A percentile compares a stretch with the other conserved stretches of the same genome.
phyloP scores from a whole-genome alignment of 2,888 invertebrate genomes.

The Pimpla rufipes region DNA sequence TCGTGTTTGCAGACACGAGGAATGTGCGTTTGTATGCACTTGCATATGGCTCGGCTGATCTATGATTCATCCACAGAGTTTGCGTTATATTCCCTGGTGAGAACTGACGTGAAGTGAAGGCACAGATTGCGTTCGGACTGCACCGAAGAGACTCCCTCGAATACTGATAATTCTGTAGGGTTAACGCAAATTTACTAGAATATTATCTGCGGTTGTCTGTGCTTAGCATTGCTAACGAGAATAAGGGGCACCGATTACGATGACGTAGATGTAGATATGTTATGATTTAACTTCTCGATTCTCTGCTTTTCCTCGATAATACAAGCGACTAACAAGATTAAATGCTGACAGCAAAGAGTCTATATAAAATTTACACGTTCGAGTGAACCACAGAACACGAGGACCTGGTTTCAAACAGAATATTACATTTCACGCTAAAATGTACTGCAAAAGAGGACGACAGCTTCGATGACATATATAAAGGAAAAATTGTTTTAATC shows the following conservation, averaged over 20 bases:
- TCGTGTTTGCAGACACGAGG: background rate
- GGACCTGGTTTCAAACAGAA: too few species aligned
- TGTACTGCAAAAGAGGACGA: too few species aligned
- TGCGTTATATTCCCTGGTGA: background rate
- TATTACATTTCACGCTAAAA: too few species aligned
- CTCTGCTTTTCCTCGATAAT: background rate
- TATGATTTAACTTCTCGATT: too few species aligned
- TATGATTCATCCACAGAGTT: background rate
- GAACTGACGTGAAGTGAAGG: background rate
- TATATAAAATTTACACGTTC: background rate
- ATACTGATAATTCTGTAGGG: background rate
- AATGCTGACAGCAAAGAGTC: background rate
- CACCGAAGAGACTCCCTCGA: background rate
- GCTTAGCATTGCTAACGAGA: background rate
- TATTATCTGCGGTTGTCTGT: background rate
- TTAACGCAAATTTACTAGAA: background rate
- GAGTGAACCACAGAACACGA: too few species aligned
- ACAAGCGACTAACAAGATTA: background rate
- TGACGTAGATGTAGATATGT: too few species aligned
- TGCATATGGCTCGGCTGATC: background rate
- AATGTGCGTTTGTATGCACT: background rate
- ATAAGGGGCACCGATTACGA: background rate
- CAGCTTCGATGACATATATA: too few species aligned
- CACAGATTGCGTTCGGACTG: background rate
- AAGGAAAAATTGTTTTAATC: too few species aligned